Evolutionary conservation across 2,888 invertebrate genomes (phyloP), one percentile per base, ranked within the genome.

Genomic region (Isotomurus palustris): DNA sequence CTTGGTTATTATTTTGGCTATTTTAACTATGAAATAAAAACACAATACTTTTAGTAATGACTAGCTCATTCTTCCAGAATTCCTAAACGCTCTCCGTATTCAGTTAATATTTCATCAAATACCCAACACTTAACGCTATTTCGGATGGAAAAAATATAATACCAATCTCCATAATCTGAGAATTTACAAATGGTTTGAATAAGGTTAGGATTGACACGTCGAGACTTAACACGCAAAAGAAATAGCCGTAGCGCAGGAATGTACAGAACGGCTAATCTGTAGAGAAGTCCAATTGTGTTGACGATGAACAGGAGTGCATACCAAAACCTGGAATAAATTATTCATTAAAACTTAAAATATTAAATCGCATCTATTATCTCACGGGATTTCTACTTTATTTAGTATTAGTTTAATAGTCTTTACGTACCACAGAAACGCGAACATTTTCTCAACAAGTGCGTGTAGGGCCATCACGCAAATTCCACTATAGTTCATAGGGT

Each of bases 111-210:
- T 5, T 44, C 44, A 22, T 22, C 44, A 22, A 19, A 19, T 5
- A 44, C 12, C 8, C 8, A 10, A 22, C 24, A 19, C 6, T 44
- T 6, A 14, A 47, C 14, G 3, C 14, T 24, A 17, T 47, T 47
- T 17, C 19, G 25, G 6, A 47, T n/a, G 28, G 47, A 22, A 17
- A 28, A 47, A 14, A 47, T n/a, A 5, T 28, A 10, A 8, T 28
- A 28, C 47, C 47, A 47, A 28, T 47, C 47, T 28, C 47, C 47
- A 29, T 47, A 47, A 8, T 19, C 5, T 8, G 6, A 47, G n/a
- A 27, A 17, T 8, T 29, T 47, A 24, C 29, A 29, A 47, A 27
- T n/a, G 17, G 4, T 25, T 17, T 25, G 28, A 4, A 28, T 10
- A 17, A 14, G 22, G 5, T 10, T 28, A 3, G 12, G 12, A 4